Evolutionary conservation across 2,888 invertebrate species (phyloP), one percentile per base, ranked within the genome.

Genomic region (Callimorpha dominula): DNA sequence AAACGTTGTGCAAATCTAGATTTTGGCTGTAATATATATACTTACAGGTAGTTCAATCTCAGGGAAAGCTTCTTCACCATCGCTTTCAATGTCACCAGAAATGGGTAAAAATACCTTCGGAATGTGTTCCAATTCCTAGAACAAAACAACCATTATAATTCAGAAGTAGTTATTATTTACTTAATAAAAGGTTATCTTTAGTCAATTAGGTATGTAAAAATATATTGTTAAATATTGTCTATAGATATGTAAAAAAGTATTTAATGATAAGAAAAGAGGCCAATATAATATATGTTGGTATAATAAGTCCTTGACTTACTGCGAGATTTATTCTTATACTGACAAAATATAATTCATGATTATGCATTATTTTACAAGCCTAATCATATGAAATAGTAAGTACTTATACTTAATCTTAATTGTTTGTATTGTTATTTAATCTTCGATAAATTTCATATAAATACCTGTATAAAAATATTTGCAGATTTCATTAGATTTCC

Each of bases 31-130:
- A n/a, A 68, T 50, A 76, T 49, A 46, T 8, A 78, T 88, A 94
- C 95, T 95, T 91, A 96, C 96, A 82, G 89, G 90, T 80, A 94
- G 87, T 80, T 95, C 96, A 81, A 93, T 84, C 81, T 96, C 96
- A 43, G 91, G 90, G 78, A 95, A 94, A 17, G 94, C 93, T 76
- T 96, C 96, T 84, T 96, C 96, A 40, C 92, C 95, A 83, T 96
- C 96, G 80, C 96, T 96, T 77, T 96, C 96, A 80, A 92, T 92
- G 79, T 96, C 96, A 83, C 91, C 94, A 60, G 91, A 88, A 52
- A 86, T 85, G 5, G 91, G 79, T 65, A 91, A 85, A 72, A 88
- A 90, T 40, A 85, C 79, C 82, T 96, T 94, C 0, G 91, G 86
- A 1, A 90, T 91, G 71, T 87, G 89, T 76, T 94, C 94, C 40